These are phyloP conservation scores for Xiphophorus couchianus DNA, from an alignment of 2,113 vertebrate species.

Conservation along the genomic window DNA sequence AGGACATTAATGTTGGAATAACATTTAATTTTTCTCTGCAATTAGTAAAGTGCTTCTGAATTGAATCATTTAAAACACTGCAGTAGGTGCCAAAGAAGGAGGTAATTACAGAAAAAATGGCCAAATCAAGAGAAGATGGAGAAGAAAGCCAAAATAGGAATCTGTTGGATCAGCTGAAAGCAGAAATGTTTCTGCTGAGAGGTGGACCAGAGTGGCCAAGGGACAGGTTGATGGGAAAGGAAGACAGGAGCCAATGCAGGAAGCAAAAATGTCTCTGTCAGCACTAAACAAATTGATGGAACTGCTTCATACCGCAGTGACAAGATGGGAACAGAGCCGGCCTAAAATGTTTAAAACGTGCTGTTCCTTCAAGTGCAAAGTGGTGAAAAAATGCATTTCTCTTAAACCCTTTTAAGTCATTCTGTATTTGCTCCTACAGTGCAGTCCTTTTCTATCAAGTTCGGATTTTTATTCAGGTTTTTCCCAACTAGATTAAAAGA, in stretches of 20 bases:
- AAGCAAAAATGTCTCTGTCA: constrained; percentile 37
- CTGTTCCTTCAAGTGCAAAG: background rate
- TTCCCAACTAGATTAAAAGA: constrained; percentile 23
- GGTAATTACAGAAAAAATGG: background rate
- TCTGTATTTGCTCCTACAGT: background rate
- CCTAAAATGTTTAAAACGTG: background rate
- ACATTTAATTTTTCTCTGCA: no score
- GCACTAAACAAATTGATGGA: constrained; percentile 61
- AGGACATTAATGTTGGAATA: no score
- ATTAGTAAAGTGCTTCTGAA: no score
- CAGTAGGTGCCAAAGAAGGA: background rate
- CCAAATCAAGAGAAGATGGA: background rate
- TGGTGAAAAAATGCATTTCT: constrained; percentile 11
- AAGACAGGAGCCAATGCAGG: constrained; percentile 17
- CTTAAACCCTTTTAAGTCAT: background rate
- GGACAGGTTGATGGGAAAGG: constrained; percentile 15
- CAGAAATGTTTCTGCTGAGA: background rate
- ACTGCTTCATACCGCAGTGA: constrained; percentile 36
- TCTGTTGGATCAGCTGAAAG: constrained; percentile 2
- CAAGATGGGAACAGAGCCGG: background rate
- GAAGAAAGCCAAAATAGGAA: background rate
- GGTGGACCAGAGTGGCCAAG: constrained; percentile 4
- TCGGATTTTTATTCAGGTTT: background rate
- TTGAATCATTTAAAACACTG: no score
- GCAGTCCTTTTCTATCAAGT: background rate